Evolutionary conservation across 1,140 invertebrate genomes (phyloP).

Genomic region (Dolichoris vasculosae): DNA sequence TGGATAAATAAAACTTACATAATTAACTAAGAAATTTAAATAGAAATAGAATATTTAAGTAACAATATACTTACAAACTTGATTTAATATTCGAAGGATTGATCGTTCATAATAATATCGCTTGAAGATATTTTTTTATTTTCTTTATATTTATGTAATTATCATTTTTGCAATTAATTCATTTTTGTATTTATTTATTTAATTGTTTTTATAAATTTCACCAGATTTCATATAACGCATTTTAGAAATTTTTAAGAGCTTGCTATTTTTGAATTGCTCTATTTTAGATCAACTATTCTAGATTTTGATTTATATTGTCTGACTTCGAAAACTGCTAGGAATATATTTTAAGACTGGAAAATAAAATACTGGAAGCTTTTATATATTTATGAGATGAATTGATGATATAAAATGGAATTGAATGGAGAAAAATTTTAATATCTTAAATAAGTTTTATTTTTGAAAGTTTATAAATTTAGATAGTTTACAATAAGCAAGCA

Average conservation of each 20-base stretch:
- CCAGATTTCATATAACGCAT: not conserved
- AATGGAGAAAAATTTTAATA: not conserved
- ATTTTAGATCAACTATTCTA: not conserved
- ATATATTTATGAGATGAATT: slow-evolving; percentile 10
- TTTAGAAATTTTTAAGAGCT: not conserved
- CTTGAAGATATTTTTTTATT: not conserved
- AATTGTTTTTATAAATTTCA: no score
- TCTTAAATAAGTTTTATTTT: not conserved
- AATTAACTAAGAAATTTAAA: no score
- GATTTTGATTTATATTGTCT: slow-evolving; percentile 3
- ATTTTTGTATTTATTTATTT: no score
- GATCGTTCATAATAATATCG: not conserved
- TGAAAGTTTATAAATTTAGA: not conserved
- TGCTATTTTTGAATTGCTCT: not conserved
- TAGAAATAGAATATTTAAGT: not conserved
- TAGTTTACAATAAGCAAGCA: not conserved
- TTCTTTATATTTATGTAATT: not conserved
- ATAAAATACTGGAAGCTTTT: not conserved
- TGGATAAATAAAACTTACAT: no score
- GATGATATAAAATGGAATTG: not conserved
- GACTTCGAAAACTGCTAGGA: not conserved
- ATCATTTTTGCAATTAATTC: not conserved
- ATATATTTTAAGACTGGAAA: not conserved
- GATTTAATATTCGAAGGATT: not conserved
- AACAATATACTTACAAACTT: not conserved